phyloP scores from a whole-genome alignment of 1,140 invertebrate genomes.

The Papilio machaon region DNA sequence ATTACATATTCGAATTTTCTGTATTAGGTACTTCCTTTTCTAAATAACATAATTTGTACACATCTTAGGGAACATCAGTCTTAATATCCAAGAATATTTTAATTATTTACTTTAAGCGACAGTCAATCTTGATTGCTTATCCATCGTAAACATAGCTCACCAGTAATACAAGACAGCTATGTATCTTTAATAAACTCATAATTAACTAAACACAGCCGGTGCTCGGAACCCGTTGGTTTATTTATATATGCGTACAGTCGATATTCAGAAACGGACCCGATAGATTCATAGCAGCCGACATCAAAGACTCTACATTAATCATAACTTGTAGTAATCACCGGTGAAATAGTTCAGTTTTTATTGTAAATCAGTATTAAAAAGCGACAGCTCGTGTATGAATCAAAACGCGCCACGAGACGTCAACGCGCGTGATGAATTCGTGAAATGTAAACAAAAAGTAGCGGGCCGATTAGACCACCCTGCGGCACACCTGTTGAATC shows the following conservation, averaged over 20 bases:
- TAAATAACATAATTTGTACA: background rate
- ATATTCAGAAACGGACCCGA: constrained; percentile 77
- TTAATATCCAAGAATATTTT: background rate
- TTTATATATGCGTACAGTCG: constrained; percentile 72
- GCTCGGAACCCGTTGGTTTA: constrained; percentile 67
- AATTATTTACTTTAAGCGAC: background rate
- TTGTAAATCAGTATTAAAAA: constrained; percentile 81
- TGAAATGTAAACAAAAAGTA: constrained; percentile 75
- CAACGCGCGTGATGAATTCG: constrained; percentile 74
- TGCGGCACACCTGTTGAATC: constrained; percentile 75
- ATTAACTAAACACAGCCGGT: constrained; percentile 70
- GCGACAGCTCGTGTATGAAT: constrained; percentile 75
- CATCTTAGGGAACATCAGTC: background rate
- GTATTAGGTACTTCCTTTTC: constrained; percentile 7
- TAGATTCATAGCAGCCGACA: constrained; percentile 79
- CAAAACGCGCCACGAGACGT: constrained; percentile 75
- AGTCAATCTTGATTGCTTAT: background rate
- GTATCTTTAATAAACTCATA: constrained; percentile 72
- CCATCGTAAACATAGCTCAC: background rate
- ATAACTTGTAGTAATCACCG: constrained; percentile 80
- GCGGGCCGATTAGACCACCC: constrained; percentile 68
- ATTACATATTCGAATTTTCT: constrained; percentile 44
- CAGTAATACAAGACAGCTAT: constrained; percentile 49
- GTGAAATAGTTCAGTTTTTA: constrained; percentile 77
- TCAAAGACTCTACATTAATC: constrained; percentile 79